Evolutionary conservation across 2,888 invertebrate species (phyloP).

Genomic region (Parelbella ahira): DNA sequence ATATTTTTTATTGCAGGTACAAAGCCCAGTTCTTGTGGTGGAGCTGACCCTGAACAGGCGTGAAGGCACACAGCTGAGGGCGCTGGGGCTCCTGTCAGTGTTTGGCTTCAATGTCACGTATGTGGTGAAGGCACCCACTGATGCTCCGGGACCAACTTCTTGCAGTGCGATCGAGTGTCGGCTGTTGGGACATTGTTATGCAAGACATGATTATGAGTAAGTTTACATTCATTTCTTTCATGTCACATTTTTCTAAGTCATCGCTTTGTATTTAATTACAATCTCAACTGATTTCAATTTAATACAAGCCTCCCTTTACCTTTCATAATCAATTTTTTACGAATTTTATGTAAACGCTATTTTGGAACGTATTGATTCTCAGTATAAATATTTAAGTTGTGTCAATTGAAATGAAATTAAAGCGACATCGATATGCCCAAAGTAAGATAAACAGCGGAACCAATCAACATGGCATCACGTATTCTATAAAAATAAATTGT

Average conservation of each 20-base stretch:
- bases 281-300: too few species aligned
- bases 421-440: too few species aligned
- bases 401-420: too few species aligned
- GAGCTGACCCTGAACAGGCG: constrained; percentile 86
- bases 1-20: constrained; percentile 59
- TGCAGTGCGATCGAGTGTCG: constrained; percentile 92
- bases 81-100: constrained; percentile 89
- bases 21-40: constrained; percentile 88
- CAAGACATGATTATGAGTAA: constrained; percentile 86
- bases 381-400: too few species aligned
- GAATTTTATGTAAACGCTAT: too few species aligned
- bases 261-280: too few species aligned
- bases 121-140: constrained; percentile 81
- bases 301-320: too few species aligned
- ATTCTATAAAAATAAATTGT: constrained; percentile 17
- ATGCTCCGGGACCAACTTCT: constrained; percentile 76
- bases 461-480: constrained; percentile 12
- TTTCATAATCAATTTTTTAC: too few species aligned
- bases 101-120: constrained; percentile 97
- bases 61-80: constrained; percentile 91
- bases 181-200: constrained; percentile 91
- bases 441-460: constrained; percentile 3
- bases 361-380: too few species aligned
- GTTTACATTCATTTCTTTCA: constrained; percentile 51
- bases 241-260: not conserved